A percentile compares a stretch with the other conserved stretches of the same genome.
Conservation (phyloP, 2,888 invertebrate genomes). For the Brassicogethes aeneus region DNA sequence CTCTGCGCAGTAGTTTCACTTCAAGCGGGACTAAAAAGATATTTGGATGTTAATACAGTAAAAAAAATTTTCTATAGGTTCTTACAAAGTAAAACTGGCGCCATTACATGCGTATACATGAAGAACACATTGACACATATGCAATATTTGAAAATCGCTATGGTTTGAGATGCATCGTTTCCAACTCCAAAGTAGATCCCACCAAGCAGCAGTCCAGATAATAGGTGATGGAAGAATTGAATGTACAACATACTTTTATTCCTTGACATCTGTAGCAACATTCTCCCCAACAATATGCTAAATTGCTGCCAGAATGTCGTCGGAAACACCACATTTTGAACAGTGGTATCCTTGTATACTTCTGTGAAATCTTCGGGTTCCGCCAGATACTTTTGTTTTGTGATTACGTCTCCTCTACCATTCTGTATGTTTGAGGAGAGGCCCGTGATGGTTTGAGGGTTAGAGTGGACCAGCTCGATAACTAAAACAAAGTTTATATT, state of each 20-base stretch:
- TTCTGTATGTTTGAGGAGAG: conserved; percentile 36
- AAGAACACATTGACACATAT: conserved; percentile 51
- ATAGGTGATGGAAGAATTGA: conserved; percentile 47
- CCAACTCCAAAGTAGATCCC: conserved; percentile 50
- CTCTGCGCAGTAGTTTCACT: conserved; percentile 49
- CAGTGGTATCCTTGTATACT: conserved; percentile 21
- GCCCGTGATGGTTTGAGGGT: conserved; percentile 27
- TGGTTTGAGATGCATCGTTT: conserved; percentile 46
- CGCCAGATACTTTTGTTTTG: conserved; percentile 6
- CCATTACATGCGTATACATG: conserved; percentile 56
- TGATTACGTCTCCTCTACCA: conserved; percentile 33
- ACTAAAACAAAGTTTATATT: conserved; percentile 30
- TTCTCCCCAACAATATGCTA: conserved; percentile 44
- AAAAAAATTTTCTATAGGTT: conserved; percentile 16
- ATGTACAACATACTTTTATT: conserved; percentile 47
- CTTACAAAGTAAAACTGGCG: conserved; percentile 53
- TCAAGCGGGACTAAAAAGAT: conserved; percentile 50
- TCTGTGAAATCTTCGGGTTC: conserved; percentile 10
- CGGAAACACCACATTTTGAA: conserved; percentile 37
- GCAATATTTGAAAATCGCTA: conserved; percentile 53
- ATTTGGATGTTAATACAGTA: not conserved
- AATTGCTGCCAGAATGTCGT: conserved; percentile 49
- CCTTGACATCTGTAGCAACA: conserved; percentile 47
- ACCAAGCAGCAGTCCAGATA: conserved; percentile 47
- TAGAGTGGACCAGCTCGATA: conserved; percentile 37